Percentiles rank a stretch among this genome's conserved stretches.
phyloP scores from a whole-genome alignment of 2,888 invertebrate species.

The Sialis fuliginosa region DNA sequence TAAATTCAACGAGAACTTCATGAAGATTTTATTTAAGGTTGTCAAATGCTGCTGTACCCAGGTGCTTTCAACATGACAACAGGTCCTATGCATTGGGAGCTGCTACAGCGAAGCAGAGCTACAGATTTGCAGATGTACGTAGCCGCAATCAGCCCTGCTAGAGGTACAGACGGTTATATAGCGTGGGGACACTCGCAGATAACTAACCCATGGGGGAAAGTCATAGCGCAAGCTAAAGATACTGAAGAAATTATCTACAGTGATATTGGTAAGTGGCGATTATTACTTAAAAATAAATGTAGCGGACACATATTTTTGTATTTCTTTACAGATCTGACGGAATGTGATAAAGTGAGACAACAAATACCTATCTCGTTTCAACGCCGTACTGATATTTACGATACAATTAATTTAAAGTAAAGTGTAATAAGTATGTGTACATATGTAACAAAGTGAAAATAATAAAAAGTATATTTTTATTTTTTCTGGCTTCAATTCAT shows the following conservation, averaged over 20 bases:
- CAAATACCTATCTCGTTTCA: conserved; percentile 71
- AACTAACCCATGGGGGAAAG: conserved; percentile 69
- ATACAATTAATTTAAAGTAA: background rate
- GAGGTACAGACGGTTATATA: conserved; percentile 51
- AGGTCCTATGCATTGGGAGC: conserved; percentile 85
- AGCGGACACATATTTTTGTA: conserved; percentile 5
- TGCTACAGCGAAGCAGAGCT: conserved; percentile 65
- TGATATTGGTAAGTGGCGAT: conserved; percentile 47
- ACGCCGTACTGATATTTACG: conserved; percentile 26
- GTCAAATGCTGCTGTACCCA: conserved; percentile 76
- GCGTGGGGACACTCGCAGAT: conserved; percentile 81
- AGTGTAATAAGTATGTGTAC: too few species aligned
- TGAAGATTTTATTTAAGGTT: conserved; percentile 33
- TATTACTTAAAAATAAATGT: background rate
- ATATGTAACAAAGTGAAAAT: too few species aligned
- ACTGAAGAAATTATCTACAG: conserved; percentile 51
- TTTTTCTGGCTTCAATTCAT: too few species aligned
- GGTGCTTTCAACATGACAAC: conserved; percentile 95
- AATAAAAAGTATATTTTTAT: too few species aligned
- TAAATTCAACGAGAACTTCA: conserved; percentile 3
- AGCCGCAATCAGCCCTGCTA: conserved; percentile 67
- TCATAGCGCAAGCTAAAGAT: conserved; percentile 49
- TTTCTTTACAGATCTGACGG: conserved; percentile 42
- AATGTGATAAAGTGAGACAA: conserved; percentile 56
- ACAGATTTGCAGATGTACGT: conserved; percentile 82